A percentile compares a stretch with the other conserved stretches of the same genome.
Evolutionary conservation across 1,140 invertebrate genomes (phyloP).

Genomic region (Drosophila pectinifera): DNA sequence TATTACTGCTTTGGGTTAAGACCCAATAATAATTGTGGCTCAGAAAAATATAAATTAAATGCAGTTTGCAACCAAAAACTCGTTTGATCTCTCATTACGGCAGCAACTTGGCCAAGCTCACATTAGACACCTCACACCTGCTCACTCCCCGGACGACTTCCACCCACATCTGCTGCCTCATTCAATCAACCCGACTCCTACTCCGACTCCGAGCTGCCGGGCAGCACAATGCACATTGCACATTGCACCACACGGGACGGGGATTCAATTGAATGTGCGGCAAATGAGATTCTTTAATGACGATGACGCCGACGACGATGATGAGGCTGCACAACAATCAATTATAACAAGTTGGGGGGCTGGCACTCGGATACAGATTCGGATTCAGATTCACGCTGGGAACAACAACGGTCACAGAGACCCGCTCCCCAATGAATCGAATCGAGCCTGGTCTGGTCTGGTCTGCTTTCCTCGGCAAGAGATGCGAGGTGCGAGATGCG

Average conservation of each 20-base stretch:
- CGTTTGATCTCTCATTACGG: not conserved
- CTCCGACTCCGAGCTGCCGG: slow-evolving; percentile 4
- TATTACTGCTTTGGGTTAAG: no score
- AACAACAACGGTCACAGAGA: slow-evolving; percentile 50
- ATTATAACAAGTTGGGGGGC: slow-evolving; percentile 69
- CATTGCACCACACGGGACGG: slow-evolving; percentile 38
- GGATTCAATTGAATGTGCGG: slow-evolving; percentile 43
- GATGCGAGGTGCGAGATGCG: slow-evolving; percentile 11
- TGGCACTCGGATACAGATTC: slow-evolving; percentile 23
- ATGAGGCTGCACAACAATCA: slow-evolving; percentile 80
- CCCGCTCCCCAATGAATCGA: slow-evolving; percentile 66
- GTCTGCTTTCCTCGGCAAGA: slow-evolving; percentile 24
- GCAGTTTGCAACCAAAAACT: no score
- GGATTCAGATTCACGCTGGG: slow-evolving; percentile 33
- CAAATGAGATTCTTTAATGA: slow-evolving; percentile 37
- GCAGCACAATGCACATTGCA: slow-evolving; percentile 24
- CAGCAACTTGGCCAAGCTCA: not conserved
- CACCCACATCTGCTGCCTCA: slow-evolving; percentile 24
- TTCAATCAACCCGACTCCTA: slow-evolving; percentile 36
- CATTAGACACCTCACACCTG: slow-evolving; percentile 25
- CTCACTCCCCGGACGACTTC: slow-evolving; percentile 11
- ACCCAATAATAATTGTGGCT: no score
- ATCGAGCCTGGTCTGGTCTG: slow-evolving; percentile 58
- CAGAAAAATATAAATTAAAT: not conserved
- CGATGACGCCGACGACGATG: slow-evolving; percentile 29